phyloP scores from a whole-genome alignment of 2,113 vertebrate genomes.

The Syngnathus scovelli region DNA sequence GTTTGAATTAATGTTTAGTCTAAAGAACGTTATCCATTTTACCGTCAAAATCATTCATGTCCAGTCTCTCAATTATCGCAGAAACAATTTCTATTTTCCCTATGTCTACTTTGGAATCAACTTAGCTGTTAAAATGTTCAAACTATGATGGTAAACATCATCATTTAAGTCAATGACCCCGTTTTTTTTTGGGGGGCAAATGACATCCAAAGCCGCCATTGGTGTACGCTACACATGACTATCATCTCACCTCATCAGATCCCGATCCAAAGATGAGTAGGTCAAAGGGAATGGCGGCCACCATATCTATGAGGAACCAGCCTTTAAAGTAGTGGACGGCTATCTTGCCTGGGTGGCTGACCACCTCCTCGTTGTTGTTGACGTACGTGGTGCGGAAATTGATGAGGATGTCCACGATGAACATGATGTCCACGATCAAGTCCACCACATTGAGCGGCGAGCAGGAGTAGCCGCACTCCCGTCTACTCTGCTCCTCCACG shows the following conservation, averaged over 20 bases:
- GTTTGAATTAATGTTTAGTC: too few species aligned
- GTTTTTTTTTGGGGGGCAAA: not conserved
- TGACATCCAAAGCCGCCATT: not conserved
- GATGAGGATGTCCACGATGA: conserved; percentile 98
- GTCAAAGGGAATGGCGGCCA: conserved; percentile 98
- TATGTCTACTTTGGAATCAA: too few species aligned
- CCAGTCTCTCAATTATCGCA: too few species aligned
- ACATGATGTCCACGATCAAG: conserved; percentile 99
- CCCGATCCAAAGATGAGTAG: conserved; percentile 98
- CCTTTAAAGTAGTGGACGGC: conserved; percentile 99
- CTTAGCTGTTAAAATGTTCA: too few species aligned
- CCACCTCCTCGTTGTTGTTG: conserved; percentile 96
- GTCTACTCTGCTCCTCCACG: conserved; percentile 85
- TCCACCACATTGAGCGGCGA: conserved; percentile 96
- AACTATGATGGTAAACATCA: too few species aligned
- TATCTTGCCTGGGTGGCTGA: conserved; percentile 95
- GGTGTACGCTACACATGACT: not conserved
- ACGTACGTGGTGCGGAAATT: conserved; percentile 99
- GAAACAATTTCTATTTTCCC: too few species aligned
- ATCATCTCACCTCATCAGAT: conserved; percentile 90
- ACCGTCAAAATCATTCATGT: too few species aligned
- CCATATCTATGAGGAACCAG: conserved; percentile 99
- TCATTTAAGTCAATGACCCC: too few species aligned
- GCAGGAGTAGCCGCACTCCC: conserved; percentile 95
- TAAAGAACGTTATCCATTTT: too few species aligned